Evolutionary conservation across 53 echinoderm and acorn worm species (phyloP), one percentile per base, ranked within the genome.

Genomic region (Stichopus horrens): DNA sequence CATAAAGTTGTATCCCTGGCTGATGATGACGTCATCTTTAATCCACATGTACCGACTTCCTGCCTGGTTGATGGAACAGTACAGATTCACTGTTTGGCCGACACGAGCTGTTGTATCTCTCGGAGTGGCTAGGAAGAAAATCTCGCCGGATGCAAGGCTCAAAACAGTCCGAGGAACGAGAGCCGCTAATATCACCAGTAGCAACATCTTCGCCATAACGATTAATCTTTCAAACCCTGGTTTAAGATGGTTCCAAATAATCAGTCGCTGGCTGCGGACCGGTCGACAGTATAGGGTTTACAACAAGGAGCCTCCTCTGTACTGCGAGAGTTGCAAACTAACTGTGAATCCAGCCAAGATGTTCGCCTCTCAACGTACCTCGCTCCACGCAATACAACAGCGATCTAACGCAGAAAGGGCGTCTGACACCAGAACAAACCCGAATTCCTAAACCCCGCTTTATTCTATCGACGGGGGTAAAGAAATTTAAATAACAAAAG

Each of bases 1-100:
- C 7, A 86, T 67, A 85, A 94, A 53, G 55, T 55, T 74, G 53
- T 90, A 86, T 21, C 78, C 88, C 20, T 93, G 96, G 88, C 91
- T 90, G 75, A 96, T 94, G 59, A 96, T 91, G 16, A 63, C 81
- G 65, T 81, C 91, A 76, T 96, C 96, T 71, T 90, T 88, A 9
- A 96, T 86, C 96, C 96, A 96, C 88, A 94, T 90, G 59, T 92
- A 91, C 13, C 91, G 87, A 59, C 75, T 73, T 4, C 78, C 91
- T 23, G 57, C 77, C 23, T 91, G 88, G 20, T 71, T 91, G 14
- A 96, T 90, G 19, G 93, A 88, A 21, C 96, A 96, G 75, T 94
- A 93, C 57, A 96, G 78, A 0, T 92, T 91, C 21, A 90, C 88
- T 16, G 88, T 90, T 23, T 90, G 83, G 10, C 96, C 94, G 4